Base-by-base conservation (phyloP, 1,140 invertebrate species). In the Sesamia nonagrioides region DNA sequence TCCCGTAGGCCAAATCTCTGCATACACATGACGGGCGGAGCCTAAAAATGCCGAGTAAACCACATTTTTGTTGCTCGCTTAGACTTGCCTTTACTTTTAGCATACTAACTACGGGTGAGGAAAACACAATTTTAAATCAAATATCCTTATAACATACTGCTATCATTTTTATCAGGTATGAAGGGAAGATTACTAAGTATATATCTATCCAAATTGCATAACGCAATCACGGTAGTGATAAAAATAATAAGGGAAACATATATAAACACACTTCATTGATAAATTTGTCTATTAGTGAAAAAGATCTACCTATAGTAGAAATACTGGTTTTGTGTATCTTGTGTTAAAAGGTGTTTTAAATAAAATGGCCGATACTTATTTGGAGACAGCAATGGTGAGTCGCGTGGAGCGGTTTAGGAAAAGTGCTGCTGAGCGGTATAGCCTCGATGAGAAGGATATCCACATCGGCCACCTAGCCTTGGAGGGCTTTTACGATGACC, bases 1-100 rank as follows among this genome's bases (percentile, higher is more conserved):
- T 33, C 42, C 63, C 18, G 11, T 48, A 48, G 63, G 45, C 63
- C 15, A 45, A 68, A 68, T 68, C 42, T 42, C 42, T 42, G 42
- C 63, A 48, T 68, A 68, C 63, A 68, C 63, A 48, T 68, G 63
- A 68, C 42, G 63, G 63, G 50, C 63, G 42, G 63, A 50, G 13
- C 18, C 63, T 48, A 68, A 68, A 68, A 68, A 68, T 33, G 63
- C 40, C 13, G 63, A 18, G 27, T 33, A 68, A 68, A 48, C 63
- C 42, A 68, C 50, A 50, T 68, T 68, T 37, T 68, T 48, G 63
- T 50, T 48, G 60, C 35, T 40, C 11, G 17, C 33, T 17, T 11
- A 8, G 8, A 63, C 37, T 40, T 3, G n/a, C 33, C 33, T 15
- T 61, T 63, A 21, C n/a, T 27, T 18, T 63, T 18, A 42, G n/a